Conservation (phyloP, 2,888 invertebrate genomes). For the Priocnemis perturbator region DNA sequence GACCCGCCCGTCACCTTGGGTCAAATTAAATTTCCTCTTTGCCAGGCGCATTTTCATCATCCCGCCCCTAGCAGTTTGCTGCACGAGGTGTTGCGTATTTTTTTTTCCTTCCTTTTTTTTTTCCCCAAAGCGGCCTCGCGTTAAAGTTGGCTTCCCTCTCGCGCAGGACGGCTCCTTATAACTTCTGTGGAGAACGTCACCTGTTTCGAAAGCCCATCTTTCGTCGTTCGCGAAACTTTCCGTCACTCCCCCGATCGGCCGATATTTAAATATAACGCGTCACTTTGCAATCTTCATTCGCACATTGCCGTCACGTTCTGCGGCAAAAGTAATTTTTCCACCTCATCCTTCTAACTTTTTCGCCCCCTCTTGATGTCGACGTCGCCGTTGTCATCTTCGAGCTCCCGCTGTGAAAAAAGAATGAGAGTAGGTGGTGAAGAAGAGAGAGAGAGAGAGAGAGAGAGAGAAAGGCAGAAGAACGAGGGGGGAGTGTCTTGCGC, state of each 20-base stretch:
- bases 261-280: slow-evolving; percentile 53
- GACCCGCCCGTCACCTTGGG: too few species aligned
- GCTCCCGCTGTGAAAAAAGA: slow-evolving; percentile 22
- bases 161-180: too few species aligned
- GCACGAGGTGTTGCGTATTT: too few species aligned
- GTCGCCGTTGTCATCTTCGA: slow-evolving; percentile 29
- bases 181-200: slow-evolving; percentile 12
- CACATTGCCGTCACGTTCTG: slow-evolving; percentile 54
- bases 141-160: too few species aligned
- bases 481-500: slow-evolving; percentile 59
- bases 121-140: too few species aligned
- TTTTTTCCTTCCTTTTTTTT: not conserved
- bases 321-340: slow-evolving; percentile 50
- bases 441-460: not conserved
- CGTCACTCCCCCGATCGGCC: slow-evolving; percentile 16
- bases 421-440: not conserved
- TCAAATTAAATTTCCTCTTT: not conserved
- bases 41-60: not conserved
- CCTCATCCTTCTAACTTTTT: slow-evolving; percentile 2
- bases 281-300: slow-evolving; percentile 53
- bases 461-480: slow-evolving; percentile 32
- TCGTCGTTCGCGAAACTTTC: slow-evolving; percentile 7
- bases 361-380: not conserved
- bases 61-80: too few species aligned
- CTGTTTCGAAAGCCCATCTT: slow-evolving; percentile 6